Percentiles rank a stretch among this genome's conserved stretches.
Evolutionary conservation across 1,140 invertebrate genomes (phyloP).

Genomic region (Diabrotica undecimpunctata): DNA sequence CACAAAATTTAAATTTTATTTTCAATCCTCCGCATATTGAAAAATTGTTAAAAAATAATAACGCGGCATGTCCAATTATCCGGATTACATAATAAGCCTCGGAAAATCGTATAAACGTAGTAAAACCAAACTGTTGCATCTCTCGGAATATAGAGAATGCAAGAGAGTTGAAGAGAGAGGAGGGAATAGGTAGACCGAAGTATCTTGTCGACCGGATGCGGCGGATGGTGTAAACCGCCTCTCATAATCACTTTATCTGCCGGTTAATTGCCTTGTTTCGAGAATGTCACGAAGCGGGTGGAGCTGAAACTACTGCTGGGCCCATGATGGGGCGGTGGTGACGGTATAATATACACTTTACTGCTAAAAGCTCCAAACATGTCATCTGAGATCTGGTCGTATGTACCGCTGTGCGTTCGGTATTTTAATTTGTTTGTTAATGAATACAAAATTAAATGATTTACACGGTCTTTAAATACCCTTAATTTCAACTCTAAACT

Average conservation of each 20-base stretch:
- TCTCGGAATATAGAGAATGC: not conserved
- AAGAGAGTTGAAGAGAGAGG: not conserved
- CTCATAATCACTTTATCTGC: slow-evolving; percentile 2
- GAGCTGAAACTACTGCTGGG: not conserved
- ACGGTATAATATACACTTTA: not conserved
- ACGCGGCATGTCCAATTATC: too few species aligned
- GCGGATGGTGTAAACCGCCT: slow-evolving; percentile 1
- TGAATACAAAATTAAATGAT: too few species aligned
- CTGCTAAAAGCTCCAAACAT: not conserved
- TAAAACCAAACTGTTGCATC: not conserved
- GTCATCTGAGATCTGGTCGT: too few species aligned
- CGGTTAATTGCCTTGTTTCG: not conserved
- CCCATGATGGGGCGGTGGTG: not conserved
- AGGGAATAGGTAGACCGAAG: not conserved
- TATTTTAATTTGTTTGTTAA: too few species aligned
- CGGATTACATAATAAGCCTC: too few species aligned
- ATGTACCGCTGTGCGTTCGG: too few species aligned
- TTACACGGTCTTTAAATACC: too few species aligned
- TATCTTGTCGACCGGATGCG: not conserved
- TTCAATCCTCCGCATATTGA: too few species aligned
- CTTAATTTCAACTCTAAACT: too few species aligned
- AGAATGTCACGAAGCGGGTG: not conserved
- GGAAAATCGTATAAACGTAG: too few species aligned
- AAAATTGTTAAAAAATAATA: too few species aligned
- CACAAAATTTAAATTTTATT: too few species aligned